Base-by-base conservation (phyloP, 2,888 invertebrate genomes). In the Syrista parreyssii region DNA sequence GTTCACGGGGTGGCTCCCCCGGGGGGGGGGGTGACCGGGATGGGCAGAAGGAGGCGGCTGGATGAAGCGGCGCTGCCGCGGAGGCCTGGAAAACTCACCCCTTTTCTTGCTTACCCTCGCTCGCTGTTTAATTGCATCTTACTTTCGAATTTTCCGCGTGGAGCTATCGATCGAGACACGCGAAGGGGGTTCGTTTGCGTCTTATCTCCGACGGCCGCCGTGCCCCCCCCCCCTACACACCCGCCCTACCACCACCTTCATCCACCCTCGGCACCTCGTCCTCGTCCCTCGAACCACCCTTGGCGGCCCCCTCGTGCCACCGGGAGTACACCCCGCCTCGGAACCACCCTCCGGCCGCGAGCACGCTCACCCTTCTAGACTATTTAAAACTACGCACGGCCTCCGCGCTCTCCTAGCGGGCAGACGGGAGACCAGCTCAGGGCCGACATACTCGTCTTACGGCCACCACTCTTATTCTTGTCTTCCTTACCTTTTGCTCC, bases 131-230 rank as follows among this genome's bases (percentile, higher is more conserved):
- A 91, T 91, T 91, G 91, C 91, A 91, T 91, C 91, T 91, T 91
- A 91, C 91, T 91, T 91, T 91, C 91, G 91, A 91, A 91, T 91
- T 91, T 91, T 91, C 91, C 90, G 91, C 91, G 91, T 89, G 91
- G 90, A 89, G 90, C 89, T 91, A 91, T 91, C 91, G 91, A 91
- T 91, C 91, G 91, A 90, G 90, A 89, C 89, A 89, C 89, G 85
- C 85, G 84, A 82, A 78, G 86, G 86, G 86, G 88, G 86, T 91
- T 91, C 91, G 90, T 91, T 91, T 91, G 90, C 91, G 90, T 91
- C 91, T 91, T 91, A 91, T 91, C 91, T 91, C 89, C 88, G 88
- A 89, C 90, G 88, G 87, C 89, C 89, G 86, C 84, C 85, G 85
- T 85, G 79, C 71, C 71, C 77, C 68, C 74, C 74, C 33, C 77